phyloP scores from a whole-genome alignment of 2,797 vertebrate genomes.

The Malurus leucopterus region DNA sequence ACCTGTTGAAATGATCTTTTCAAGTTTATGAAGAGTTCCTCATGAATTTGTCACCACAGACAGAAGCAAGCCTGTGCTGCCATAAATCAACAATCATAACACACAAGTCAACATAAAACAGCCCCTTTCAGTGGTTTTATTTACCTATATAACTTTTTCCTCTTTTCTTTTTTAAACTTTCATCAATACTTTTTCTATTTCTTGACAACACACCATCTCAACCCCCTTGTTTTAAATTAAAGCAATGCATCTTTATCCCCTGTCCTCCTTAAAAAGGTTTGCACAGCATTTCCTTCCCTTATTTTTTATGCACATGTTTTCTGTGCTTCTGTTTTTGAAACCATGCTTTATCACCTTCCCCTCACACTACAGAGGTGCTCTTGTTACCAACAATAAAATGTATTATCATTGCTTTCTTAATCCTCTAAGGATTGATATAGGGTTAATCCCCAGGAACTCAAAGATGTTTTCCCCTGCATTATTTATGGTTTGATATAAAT shows the following conservation, averaged over 20 bases:
- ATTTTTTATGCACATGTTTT: neutral
- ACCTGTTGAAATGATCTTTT: neutral
- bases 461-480: neutral
- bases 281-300: neutral
- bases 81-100: neutral
- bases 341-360: neutral
- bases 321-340: neutral
- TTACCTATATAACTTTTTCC: neutral
- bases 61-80: neutral
- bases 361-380: neutral
- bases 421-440: neutral
- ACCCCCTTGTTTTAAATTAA: neutral
- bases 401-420: neutral
- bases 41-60: neutral
- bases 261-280: neutral
- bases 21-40: neutral
- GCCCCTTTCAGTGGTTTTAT: neutral
- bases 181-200: neutral
- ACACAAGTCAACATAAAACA: no score
- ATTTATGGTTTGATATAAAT: constrained; percentile 42
- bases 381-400: accelerated
- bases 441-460: neutral
- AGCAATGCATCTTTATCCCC: accelerated
- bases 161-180: neutral
- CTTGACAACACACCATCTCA: neutral